These are phyloP conservation scores for Remorina albescens DNA, from an alignment of 2,797 vertebrate species.

Conservation along the genomic window DNA sequence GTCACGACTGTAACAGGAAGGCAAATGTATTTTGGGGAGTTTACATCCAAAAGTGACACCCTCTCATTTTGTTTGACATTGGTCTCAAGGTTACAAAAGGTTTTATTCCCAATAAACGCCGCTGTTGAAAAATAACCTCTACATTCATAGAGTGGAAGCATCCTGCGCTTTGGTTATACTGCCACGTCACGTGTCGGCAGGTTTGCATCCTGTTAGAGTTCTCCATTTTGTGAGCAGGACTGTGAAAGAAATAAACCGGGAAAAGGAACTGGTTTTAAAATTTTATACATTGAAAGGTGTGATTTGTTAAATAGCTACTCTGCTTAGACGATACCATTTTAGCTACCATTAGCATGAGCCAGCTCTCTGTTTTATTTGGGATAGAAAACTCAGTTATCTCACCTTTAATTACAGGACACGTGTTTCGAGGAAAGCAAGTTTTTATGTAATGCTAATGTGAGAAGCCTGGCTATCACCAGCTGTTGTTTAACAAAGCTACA, in stretches of 20 bases:
- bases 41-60: conserved; percentile 63
- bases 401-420: no score
- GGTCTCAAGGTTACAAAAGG: conserved; percentile 51
- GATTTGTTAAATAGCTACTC: not conserved
- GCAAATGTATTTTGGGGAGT: conserved; percentile 62
- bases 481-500: no score
- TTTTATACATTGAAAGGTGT: not conserved
- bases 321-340: no score
- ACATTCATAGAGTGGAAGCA: conserved; percentile 16
- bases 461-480: no score
- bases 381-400: no score
- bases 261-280: not conserved
- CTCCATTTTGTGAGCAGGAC: conserved; percentile 13
- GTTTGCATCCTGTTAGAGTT: conserved; percentile 22
- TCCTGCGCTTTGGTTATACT: not conserved
- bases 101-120: conserved; percentile 49
- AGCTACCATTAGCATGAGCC: no score
- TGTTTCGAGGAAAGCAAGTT: no score
- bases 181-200: conserved; percentile 1
- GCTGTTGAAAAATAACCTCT: conserved; percentile 34
- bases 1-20: conserved; percentile 53
- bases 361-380: no score
- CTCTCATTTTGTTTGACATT: conserved; percentile 47
- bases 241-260: not conserved
- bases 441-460: no score